Percentiles rank a stretch among this genome's conserved stretches.
Conservation (phyloP, 2,113 vertebrate species). For the cat (Felis catus) region F.catus_Fca126_mat1.0 CM031418.1:48212501-48213000, state of each 20-base stretch:
- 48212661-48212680: not conserved
- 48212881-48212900: constrained; percentile 79
- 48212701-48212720: not conserved
- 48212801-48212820: constrained; percentile 68
- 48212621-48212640: constrained; percentile 5
- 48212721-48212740: constrained; percentile 73
- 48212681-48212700: constrained; percentile 59
- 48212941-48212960: constrained; percentile 54
- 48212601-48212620: constrained; percentile 51
- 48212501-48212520: not conserved
- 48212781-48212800: constrained; percentile 1
- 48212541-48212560: not conserved
- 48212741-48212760: constrained; percentile 80
- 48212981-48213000: constrained; percentile 42
- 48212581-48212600: not conserved
- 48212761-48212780: constrained; percentile 76
- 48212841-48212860: constrained; percentile 74
- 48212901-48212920: constrained; percentile 83
- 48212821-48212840: constrained; percentile 46
- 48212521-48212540: not conserved
- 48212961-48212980: constrained; percentile 52
- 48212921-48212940: constrained; percentile 41
- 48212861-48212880: constrained; percentile 87
- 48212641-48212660: not conserved
- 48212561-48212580: constrained; percentile 15